A percentile compares a stretch with the other conserved stretches of the same genome.
Conservation (phyloP, 30 jellyfish, hydroid and myxozoan genomes). For the Chrysaora quinquecirrha region DNA sequence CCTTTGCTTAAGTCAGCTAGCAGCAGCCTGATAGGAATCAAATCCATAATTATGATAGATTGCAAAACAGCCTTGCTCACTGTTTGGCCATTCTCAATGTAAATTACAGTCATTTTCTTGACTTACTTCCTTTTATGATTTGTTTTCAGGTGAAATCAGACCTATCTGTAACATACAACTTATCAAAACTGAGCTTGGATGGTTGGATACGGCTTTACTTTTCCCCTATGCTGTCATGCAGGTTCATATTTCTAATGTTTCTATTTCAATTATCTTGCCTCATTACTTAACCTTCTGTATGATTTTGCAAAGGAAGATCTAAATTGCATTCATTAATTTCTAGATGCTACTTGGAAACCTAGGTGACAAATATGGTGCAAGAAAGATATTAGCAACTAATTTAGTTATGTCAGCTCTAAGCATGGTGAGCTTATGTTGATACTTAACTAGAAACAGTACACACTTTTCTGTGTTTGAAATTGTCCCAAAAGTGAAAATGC, state of each 20-base stretch:
- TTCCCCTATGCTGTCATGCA: constrained; percentile 95
- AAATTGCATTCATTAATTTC: too few relatives aligned
- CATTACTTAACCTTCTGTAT: not conserved
- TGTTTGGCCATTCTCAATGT: too few relatives aligned
- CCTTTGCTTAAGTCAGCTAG: too few relatives aligned
- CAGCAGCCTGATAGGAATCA: too few relatives aligned
- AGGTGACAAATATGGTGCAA: constrained; percentile 93
- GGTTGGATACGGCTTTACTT: constrained; percentile 90
- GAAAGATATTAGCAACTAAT: constrained; percentile 66
- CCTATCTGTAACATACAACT: constrained; percentile 56
- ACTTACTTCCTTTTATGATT: too few relatives aligned
- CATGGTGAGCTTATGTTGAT: constrained; percentile 89
- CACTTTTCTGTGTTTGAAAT: not conserved
- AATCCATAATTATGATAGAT: too few relatives aligned
- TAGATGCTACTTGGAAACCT: constrained; percentile 91
- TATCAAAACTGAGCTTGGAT: constrained; percentile 87
- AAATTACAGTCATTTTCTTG: too few relatives aligned
- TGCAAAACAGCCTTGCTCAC: too few relatives aligned
- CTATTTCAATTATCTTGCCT: not conserved
- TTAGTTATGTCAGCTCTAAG: constrained; percentile 70
- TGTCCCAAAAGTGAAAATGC: too few relatives aligned
- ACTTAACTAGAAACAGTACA: too few relatives aligned
- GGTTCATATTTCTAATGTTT: constrained; percentile 45
- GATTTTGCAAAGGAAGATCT: not conserved
- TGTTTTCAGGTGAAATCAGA: constrained; percentile 82